Conservation (phyloP, 2,113 vertebrate species). For the Ameiurus melas region DNA sequence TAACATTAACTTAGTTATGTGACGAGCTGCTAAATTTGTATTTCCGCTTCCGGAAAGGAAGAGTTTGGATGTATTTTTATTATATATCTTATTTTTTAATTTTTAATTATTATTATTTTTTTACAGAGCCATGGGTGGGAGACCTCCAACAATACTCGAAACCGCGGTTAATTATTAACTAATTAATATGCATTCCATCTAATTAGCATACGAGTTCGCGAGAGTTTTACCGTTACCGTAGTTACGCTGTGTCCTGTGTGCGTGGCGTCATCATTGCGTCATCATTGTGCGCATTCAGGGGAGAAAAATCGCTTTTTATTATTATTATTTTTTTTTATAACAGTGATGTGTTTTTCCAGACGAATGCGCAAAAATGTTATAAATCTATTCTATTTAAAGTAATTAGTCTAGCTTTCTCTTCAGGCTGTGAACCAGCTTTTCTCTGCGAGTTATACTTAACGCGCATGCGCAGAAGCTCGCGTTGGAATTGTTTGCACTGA, state of each 20-base stretch:
- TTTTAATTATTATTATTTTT: too few relatives aligned
- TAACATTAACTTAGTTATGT: neutral
- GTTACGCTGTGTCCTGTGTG: neutral
- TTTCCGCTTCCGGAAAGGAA: neutral
- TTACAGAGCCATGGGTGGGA: too few relatives aligned
- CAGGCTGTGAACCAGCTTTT: neutral
- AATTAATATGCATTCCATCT: neutral
- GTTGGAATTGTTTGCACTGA: neutral
- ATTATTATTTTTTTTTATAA: neutral
- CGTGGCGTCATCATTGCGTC: neutral
- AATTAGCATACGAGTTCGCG: neutral
- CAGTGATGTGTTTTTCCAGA: neutral
- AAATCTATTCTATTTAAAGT: neutral
- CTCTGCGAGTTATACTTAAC: neutral
- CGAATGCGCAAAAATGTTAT: neutral
- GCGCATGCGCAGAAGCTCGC: neutral
- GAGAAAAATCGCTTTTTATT: neutral
- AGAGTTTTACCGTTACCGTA: neutral
- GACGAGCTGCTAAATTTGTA: neutral
- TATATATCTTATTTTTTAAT: too few relatives aligned
- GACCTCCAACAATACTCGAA: neutral
- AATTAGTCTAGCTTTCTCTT: neutral
- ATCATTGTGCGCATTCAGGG: neutral
- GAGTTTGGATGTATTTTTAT: neutral
- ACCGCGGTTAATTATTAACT: neutral